These are phyloP conservation scores for Catamblyrhynchus diadema DNA, from an alignment of 2,797 vertebrate species.

Conservation along the genomic window DNA sequence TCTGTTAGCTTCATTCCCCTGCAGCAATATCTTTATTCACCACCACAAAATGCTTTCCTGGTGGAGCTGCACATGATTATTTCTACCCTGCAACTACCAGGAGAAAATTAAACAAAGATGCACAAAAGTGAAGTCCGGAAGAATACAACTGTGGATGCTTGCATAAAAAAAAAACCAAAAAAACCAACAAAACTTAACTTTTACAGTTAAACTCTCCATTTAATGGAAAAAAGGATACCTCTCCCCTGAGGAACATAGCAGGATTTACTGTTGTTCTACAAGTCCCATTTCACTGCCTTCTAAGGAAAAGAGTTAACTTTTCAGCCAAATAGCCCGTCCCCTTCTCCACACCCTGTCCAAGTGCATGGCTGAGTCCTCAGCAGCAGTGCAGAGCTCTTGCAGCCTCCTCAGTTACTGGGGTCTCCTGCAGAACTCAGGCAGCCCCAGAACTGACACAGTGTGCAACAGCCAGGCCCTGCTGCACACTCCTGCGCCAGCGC, in stretches of 20 bases:
- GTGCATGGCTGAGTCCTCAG: background rate
- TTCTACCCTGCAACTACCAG: background rate
- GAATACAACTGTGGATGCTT: background rate
- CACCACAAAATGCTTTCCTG: background rate
- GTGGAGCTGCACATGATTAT: background rate
- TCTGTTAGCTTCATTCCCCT: background rate
- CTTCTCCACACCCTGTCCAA: background rate
- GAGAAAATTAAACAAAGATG: background rate
- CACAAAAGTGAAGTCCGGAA: background rate
- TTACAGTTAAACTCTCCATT: background rate
- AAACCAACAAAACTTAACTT: background rate
- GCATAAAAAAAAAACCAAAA: background rate
- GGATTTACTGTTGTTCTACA: background rate
- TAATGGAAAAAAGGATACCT: background rate
- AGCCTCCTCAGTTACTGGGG: background rate
- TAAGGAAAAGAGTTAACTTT: background rate
- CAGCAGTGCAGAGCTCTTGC: background rate
- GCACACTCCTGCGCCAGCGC: accelerated
- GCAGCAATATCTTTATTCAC: background rate
- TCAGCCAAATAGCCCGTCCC: background rate
- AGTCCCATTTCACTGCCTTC: background rate
- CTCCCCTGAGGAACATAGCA: background rate
- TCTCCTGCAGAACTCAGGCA: background rate
- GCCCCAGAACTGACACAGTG: accelerated
- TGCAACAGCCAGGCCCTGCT: background rate